Base-by-base conservation (phyloP, 2,797 vertebrate species). In the Lepus townsendii region DNA sequence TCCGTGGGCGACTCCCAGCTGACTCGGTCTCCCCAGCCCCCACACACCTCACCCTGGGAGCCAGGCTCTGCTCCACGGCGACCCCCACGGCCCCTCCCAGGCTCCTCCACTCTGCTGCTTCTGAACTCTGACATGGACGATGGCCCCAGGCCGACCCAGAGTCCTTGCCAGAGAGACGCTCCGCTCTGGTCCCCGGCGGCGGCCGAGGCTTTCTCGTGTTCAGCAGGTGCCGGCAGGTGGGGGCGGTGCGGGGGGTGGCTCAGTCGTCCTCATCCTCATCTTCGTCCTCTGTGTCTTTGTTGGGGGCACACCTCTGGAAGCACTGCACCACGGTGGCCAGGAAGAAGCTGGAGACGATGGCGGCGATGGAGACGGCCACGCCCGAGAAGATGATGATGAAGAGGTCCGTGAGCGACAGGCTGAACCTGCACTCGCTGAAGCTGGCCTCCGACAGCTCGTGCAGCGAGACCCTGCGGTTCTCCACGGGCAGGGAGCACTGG, bases 361-460 rank as follows among this genome's bases (percentile, higher is more conserved):
- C 99, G 42, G 99, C 99, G 22, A 99, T 99, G 32, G 99, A 99
- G 95, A 99, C 99, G 0, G 99, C 99, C 17, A 99, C 99, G 57
- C 99, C 99, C 0, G 99, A 99, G 98, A 99, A 99, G 97, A 99
- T 99, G 97, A 99, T 99, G 98, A 99, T 99, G 85, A 99, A 98
- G 95, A 99, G 99, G 98, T 99, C 99, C 0, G 99, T 99, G 96
- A 99, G 97, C 4, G 99, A 99, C 97, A 99, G 98, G 77, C 98
- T 99, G 96, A 99, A 99, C 98, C 99, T 99, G 98, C 99, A 99
- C 97, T 99, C 99, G 7, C 99, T 99, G 97, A 99, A 99, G 98
- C 99, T 99, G 98, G 99, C 99, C 98, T 99, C 99, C 0, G 99
- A 99, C 92, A 99, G 98, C 98, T 99, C 99, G 0, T 98, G 99